These are phyloP conservation scores for Anas bahamensis DNA, from an alignment of 2,797 vertebrate species.

Conservation along the genomic window DNA sequence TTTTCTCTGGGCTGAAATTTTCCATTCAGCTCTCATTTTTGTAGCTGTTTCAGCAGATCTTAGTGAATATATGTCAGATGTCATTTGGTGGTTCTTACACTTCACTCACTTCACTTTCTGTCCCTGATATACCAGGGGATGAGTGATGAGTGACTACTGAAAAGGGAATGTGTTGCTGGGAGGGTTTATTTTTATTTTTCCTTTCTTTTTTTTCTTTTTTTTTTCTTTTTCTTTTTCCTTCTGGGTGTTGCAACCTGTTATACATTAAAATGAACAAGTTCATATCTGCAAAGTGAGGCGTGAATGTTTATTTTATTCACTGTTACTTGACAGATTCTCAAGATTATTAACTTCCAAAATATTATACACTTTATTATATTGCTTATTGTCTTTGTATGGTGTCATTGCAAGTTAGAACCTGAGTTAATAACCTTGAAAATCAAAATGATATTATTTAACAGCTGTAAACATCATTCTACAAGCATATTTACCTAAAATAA, in stretches of 20 bases:
- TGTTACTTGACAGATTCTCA: constrained; percentile 8
- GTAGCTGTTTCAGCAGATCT: constrained; percentile 17
- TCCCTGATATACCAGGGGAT: background rate
- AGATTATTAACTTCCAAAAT: constrained; percentile 5
- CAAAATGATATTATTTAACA: background rate
- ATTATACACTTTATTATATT: background rate
- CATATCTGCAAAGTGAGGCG: constrained; percentile 25
- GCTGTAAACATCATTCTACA: background rate
- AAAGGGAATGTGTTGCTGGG: constrained; percentile 28
- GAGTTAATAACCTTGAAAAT: constrained; percentile 5
- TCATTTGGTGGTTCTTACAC: constrained; percentile 1
- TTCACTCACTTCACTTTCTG: constrained; percentile 20
- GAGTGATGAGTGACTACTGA: constrained; percentile 37
- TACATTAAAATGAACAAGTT: constrained; percentile 21
- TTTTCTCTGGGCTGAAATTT: background rate
- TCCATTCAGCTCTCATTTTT: constrained; percentile 12
- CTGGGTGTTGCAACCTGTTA: constrained; percentile 9
- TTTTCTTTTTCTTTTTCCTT: background rate
- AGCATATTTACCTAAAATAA: constrained; percentile 41
- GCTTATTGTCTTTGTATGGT: background rate
- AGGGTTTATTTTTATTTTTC: background rate
- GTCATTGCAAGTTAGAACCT: background rate
- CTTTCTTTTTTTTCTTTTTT: no score
- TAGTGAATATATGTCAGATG: constrained; percentile 11
- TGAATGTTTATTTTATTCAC: background rate